Evolutionary conservation across 2,113 vertebrate species (phyloP).

Genomic region (Trichechus manatus): DNA sequence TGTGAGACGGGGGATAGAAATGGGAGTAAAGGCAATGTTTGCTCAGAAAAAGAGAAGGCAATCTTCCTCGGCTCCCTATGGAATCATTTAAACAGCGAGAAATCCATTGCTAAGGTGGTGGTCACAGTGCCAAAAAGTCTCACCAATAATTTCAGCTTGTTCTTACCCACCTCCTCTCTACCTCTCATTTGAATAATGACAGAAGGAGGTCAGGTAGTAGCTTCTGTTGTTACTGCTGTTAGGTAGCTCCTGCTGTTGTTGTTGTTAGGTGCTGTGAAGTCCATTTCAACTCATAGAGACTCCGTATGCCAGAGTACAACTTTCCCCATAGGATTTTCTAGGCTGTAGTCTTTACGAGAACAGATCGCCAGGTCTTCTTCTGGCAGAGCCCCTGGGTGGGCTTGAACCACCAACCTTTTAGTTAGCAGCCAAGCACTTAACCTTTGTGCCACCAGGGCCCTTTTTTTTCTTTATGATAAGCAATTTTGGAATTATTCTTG

Average conservation of each 20-base stretch:
- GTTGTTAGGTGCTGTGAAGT: not conserved
- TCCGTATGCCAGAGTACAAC: not conserved
- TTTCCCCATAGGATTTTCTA: not conserved
- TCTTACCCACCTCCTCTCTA: not conserved
- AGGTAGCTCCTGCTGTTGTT: no score
- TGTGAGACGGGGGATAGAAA: not conserved
- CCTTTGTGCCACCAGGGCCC: not conserved
- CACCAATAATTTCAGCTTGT: not conserved
- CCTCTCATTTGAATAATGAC: not conserved
- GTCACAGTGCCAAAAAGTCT: not conserved
- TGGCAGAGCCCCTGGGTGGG: not conserved
- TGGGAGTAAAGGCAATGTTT: not conserved
- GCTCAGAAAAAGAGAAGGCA: not conserved
- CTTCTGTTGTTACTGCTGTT: not conserved
- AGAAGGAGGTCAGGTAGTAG: not conserved
- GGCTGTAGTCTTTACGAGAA: not conserved
- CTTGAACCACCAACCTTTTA: not conserved
- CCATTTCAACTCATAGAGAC: not conserved
- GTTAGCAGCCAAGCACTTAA: not conserved
- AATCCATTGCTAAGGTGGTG: not conserved
- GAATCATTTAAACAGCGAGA: not conserved
- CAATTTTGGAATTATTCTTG: slow-evolving; percentile 5
- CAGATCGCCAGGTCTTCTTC: not conserved
- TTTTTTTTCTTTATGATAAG: not conserved
- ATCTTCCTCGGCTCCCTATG: not conserved